Evolutionary conservation across 2,888 invertebrate genomes (phyloP).

Genomic region (Mimas tiliae): DNA sequence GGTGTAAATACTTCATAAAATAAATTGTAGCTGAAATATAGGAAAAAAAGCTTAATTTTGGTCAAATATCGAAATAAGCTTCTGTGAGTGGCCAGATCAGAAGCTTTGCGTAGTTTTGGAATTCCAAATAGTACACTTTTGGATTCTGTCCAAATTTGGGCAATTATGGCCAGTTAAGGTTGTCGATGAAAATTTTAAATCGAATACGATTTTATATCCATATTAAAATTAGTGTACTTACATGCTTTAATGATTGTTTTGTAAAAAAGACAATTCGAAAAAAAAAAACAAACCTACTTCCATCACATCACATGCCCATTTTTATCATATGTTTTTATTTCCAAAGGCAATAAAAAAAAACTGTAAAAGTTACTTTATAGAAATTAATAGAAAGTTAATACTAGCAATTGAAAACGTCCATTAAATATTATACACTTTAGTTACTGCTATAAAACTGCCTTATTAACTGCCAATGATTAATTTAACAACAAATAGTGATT

Average conservation of each 20-base stretch:
- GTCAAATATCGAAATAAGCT: neutral
- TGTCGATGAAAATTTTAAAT: neutral
- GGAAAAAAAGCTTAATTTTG: neutral
- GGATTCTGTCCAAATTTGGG: neutral
- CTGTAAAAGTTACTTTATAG: too few relatives aligned
- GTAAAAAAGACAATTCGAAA: too few relatives aligned
- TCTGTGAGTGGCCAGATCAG: neutral
- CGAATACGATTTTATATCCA: too few relatives aligned
- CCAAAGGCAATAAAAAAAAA: too few relatives aligned
- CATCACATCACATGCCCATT: too few relatives aligned
- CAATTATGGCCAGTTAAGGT: neutral
- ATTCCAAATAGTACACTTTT: too few relatives aligned
- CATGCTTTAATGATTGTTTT: too few relatives aligned
- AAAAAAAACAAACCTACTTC: too few relatives aligned
- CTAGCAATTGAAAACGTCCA: neutral
- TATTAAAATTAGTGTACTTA: too few relatives aligned
- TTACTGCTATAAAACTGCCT: neutral
- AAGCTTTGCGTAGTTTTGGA: neutral
- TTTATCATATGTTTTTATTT: too few relatives aligned
- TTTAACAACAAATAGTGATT: too few relatives aligned
- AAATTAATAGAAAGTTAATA: too few relatives aligned
- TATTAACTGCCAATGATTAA: neutral
- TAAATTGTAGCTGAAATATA: neutral
- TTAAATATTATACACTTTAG: neutral
- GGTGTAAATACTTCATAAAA: neutral